Conservation (phyloP, 2,113 vertebrate species). For the Centrocercus urophasianus region DNA sequence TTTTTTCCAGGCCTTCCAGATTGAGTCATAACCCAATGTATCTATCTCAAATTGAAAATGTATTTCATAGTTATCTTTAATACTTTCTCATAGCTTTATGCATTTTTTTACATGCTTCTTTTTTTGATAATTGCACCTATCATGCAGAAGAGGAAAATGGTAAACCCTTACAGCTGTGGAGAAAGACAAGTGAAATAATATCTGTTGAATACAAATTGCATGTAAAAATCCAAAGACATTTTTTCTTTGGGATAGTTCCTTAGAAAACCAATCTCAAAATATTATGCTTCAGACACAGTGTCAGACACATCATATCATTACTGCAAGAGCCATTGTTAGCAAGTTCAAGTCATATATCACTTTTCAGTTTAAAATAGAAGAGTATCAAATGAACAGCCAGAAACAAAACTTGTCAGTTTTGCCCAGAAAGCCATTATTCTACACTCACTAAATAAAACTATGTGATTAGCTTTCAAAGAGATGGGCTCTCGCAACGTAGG, state of each 20-base stretch:
- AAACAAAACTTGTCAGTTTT: slow-evolving; percentile 76
- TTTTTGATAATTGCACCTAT: background rate
- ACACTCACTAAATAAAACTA: slow-evolving; percentile 45
- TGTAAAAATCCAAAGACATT: slow-evolving; percentile 44
- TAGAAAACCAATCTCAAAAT: slow-evolving; percentile 47
- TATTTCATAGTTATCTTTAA: background rate
- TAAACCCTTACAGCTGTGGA: background rate
- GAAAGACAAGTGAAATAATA: slow-evolving; percentile 3
- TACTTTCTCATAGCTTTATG: background rate
- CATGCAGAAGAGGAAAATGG: background rate
- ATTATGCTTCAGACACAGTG: background rate
- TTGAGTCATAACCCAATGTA: fast-evolving
- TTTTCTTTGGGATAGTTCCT: slow-evolving; percentile 56
- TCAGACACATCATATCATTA: slow-evolving; percentile 64
- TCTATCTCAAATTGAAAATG: background rate
- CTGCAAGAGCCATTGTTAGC: slow-evolving; percentile 59
- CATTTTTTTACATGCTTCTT: background rate
- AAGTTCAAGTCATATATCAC: slow-evolving; percentile 69
- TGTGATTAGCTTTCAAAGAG: slow-evolving; percentile 70
- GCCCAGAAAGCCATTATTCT: slow-evolving; percentile 70
- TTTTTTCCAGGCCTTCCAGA: background rate
- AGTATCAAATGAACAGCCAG: slow-evolving; percentile 79
- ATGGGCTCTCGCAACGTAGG: background rate
- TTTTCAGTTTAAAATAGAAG: slow-evolving; percentile 75
- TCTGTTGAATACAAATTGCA: slow-evolving; percentile 27